Percentiles rank a stretch among this genome's conserved stretches.
Conservation (phyloP, 2,888 invertebrate species). For the Baccha elongata region DNA sequence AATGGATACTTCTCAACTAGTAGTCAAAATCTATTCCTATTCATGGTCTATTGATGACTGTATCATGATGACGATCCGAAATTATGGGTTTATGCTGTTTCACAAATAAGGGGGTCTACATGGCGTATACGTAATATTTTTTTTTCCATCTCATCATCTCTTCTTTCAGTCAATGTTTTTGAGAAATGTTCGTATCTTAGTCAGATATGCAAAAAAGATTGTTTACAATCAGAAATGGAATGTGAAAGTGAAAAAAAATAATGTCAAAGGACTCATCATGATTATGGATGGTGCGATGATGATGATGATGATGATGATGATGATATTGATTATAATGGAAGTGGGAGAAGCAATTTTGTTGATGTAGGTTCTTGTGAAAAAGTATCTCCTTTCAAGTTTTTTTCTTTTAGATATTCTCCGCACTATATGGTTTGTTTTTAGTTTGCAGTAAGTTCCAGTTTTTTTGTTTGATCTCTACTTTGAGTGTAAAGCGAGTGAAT, state of each 20-base stretch:
- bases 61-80: constrained; percentile 42
- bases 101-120: not conserved
- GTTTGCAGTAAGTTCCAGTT: not conserved
- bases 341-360: constrained; percentile 45
- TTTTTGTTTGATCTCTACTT: not conserved
- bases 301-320: not conserved
- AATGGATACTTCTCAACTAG: constrained; percentile 59
- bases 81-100: constrained; percentile 43
- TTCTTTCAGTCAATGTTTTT: constrained; percentile 12
- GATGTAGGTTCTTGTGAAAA: constrained; percentile 48
- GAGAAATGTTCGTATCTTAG: constrained; percentile 23
- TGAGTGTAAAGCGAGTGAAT: not conserved
- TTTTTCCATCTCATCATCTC: not conserved
- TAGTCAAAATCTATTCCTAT: constrained; percentile 21
- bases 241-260: constrained; percentile 27
- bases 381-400: constrained; percentile 38
- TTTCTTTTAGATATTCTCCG: constrained; percentile 1
- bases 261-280: constrained; percentile 48
- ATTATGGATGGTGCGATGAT: too few relatives aligned
- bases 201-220: constrained; percentile 45
- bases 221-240: constrained; percentile 50
- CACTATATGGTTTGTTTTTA: constrained; percentile 7
- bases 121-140: constrained; percentile 54
- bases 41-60: constrained; percentile 40
- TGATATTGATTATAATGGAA: not conserved